A percentile compares a stretch with the other conserved stretches of the same genome.
These are phyloP conservation scores for Nebria salina DNA, from an alignment of 2,888 invertebrate genomes.

Conservation along the genomic window DNA sequence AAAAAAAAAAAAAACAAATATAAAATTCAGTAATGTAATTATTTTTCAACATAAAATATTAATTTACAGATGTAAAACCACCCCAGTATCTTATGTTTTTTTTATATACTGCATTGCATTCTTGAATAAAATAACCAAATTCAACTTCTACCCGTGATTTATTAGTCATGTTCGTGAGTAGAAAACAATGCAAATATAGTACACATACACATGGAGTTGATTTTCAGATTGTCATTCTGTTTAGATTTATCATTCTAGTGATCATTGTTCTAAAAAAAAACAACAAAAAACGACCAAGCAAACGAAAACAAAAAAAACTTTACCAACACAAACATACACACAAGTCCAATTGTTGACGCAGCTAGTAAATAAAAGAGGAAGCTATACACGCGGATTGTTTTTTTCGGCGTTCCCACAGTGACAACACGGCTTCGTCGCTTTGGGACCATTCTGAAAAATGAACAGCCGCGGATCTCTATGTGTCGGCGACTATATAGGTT, in stretches of 20 bases:
- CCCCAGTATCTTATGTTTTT: no score
- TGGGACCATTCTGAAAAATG: slow-evolving; percentile 15
- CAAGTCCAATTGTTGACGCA: neutral
- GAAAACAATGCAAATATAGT: neutral
- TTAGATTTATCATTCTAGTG: neutral
- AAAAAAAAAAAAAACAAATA: no score
- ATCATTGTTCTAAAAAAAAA: neutral
- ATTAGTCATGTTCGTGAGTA: neutral
- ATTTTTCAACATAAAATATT: no score
- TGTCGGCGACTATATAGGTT: neutral
- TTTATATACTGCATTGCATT: no score
- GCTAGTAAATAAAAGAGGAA: neutral
- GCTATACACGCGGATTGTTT: neutral
- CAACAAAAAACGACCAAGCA: neutral
- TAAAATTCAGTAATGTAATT: no score
- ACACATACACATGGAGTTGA: neutral
- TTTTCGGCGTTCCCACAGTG: neutral
- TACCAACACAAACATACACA: neutral
- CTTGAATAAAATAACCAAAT: no score
- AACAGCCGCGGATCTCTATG: neutral
- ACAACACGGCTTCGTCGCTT: slow-evolving; percentile 1
- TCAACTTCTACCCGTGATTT: no score
- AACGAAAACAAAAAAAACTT: neutral
- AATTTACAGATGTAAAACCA: no score
- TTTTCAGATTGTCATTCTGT: neutral